These are phyloP conservation scores for Junco hyemalis DNA, from an alignment of 2,113 vertebrate genomes.

Conservation along the genomic window DNA sequence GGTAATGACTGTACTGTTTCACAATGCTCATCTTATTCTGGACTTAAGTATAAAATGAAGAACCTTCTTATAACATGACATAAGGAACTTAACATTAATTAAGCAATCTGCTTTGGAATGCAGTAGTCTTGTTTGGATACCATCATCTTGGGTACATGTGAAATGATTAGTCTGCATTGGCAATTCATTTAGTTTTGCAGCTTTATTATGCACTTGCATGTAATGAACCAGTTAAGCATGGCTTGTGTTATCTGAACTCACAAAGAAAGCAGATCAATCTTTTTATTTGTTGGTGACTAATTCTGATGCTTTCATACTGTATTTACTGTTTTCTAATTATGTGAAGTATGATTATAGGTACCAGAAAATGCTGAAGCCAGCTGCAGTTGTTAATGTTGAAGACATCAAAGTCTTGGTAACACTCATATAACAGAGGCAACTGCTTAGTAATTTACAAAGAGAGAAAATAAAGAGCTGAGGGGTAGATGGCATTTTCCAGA, in stretches of 20 bases:
- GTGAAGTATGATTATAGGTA: background rate
- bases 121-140: background rate
- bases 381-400: background rate
- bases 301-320: background rate
- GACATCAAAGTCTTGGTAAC: background rate
- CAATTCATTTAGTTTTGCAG: slow-evolving; percentile 11
- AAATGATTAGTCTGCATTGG: background rate
- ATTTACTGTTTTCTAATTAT: background rate
- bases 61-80: background rate
- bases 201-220: background rate
- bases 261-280: background rate
- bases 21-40: background rate
- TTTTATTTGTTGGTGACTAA: background rate
- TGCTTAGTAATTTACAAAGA: background rate
- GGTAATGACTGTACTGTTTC: background rate
- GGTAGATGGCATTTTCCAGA: background rate
- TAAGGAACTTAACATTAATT: background rate
- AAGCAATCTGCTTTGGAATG: background rate
- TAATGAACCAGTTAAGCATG: background rate
- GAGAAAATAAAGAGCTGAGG: background rate
- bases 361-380: background rate
- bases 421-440: background rate
- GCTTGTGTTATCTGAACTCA: background rate
- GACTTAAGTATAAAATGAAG: background rate
- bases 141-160: background rate